phyloP scores from a whole-genome alignment of 2,797 vertebrate genomes.

The Lepilemur septentrionalis region DNA sequence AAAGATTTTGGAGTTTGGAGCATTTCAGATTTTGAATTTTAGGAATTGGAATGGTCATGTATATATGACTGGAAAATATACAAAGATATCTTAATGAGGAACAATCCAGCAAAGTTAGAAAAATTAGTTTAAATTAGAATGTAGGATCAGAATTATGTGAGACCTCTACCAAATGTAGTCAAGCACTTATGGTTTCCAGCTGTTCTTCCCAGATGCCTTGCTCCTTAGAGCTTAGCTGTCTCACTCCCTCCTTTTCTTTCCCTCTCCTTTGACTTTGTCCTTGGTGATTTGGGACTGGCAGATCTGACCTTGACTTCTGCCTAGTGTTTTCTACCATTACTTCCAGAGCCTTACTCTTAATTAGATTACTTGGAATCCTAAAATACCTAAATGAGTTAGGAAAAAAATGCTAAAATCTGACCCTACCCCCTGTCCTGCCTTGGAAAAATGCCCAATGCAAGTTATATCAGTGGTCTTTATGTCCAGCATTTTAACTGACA shows the following conservation, averaged over 20 bases:
- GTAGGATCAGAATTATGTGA: neutral
- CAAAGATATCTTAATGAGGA: neutral
- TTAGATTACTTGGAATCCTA: neutral
- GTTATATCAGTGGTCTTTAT: neutral
- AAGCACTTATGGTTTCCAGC: neutral
- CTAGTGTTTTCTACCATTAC: neutral
- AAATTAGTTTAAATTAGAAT: conserved; percentile 1
- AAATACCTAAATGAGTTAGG: neutral
- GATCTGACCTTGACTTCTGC: neutral
- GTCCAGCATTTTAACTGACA: neutral
- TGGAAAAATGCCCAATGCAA: neutral
- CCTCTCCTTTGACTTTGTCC: neutral
- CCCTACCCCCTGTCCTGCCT: neutral
- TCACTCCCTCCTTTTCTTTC: neutral
- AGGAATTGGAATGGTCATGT: neutral
- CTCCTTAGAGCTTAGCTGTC: neutral
- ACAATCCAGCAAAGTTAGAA: neutral
- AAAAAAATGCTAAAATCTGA: neutral
- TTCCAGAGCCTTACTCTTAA: neutral
- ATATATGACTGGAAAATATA: neutral
- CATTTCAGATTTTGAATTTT: neutral
- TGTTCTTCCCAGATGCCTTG: neutral
- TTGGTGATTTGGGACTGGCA: neutral
- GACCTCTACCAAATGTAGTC: neutral
- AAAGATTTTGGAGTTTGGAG: neutral